Conservation (phyloP, 2,888 invertebrate species). For the Glomeris marginata region DNA sequence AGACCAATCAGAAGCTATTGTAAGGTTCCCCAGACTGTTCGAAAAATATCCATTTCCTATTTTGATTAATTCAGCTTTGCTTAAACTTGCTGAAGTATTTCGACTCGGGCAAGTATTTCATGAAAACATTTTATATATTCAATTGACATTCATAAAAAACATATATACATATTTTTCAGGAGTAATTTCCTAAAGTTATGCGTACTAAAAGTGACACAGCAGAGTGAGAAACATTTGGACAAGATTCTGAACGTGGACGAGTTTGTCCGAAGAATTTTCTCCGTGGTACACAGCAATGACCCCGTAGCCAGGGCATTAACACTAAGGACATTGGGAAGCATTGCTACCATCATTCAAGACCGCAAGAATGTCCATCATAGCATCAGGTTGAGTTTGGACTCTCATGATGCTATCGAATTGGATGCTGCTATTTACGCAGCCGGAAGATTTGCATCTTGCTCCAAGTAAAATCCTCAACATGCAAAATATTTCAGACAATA, state of each 20-base stretch:
- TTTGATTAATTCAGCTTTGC: constrained; percentile 85
- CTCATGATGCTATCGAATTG: constrained; percentile 88
- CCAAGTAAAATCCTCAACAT: constrained; percentile 46
- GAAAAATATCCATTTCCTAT: constrained; percentile 98
- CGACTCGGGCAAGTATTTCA: constrained; percentile 45
- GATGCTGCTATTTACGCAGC: constrained; percentile 93
- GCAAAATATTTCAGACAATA: no score
- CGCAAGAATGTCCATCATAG: constrained; percentile 90
- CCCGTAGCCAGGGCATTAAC: constrained; percentile 87
- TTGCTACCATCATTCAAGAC: constrained; percentile 85
- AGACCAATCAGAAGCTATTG: constrained; percentile 94
- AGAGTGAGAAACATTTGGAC: constrained; percentile 88
- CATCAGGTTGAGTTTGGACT: constrained; percentile 77
- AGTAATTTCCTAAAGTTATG: constrained; percentile 84
- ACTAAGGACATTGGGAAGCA: constrained; percentile 73
- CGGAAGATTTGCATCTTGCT: constrained; percentile 84
- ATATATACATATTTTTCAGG: constrained; percentile 30
- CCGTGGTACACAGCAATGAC: constrained; percentile 93
- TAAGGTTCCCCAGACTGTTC: constrained; percentile 82
- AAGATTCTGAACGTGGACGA: constrained; percentile 90
- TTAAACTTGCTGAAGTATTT: constrained; percentile 91
- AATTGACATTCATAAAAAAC: background rate
- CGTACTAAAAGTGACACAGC: constrained; percentile 82
- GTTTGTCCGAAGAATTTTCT: constrained; percentile 73
- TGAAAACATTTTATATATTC: background rate